Conservation (phyloP, 35 echinoderm and acorn worm species). For the Amphiura filiformis region DNA sequence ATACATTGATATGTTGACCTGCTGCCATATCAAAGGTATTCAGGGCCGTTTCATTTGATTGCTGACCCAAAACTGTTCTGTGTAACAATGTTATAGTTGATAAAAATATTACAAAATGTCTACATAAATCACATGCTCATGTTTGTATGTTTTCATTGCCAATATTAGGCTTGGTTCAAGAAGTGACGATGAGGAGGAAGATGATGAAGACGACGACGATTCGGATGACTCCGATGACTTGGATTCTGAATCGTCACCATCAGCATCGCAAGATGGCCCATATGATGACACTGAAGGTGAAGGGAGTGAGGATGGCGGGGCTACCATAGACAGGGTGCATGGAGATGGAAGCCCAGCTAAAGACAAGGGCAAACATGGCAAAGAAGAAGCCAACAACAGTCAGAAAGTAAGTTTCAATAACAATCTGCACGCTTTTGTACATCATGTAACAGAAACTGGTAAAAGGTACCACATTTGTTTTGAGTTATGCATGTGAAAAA, state of each 20-base stretch:
- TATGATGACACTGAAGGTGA: conserved; percentile 58
- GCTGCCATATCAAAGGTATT: no score
- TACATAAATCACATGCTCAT: no score
- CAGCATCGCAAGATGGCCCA: conserved; percentile 70
- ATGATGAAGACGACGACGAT: conserved; percentile 61
- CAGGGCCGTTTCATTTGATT: no score
- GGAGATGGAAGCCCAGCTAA: conserved; percentile 33
- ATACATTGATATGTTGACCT: no score
- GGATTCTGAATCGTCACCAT: conserved; percentile 73
- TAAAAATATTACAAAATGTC: no score
- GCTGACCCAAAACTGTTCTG: no score
- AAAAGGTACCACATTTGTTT: no score
- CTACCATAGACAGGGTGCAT: conserved; percentile 7
- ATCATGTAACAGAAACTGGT: no score
- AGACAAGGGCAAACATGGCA: not conserved
- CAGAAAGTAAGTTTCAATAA: conserved; percentile 28
- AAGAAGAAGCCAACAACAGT: conserved; percentile 13
- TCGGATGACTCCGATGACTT: conserved; percentile 94
- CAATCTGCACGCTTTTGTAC: no score
- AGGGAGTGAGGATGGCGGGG: conserved; percentile 15
- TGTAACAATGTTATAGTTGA: no score
- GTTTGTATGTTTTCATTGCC: no score
- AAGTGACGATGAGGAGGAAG: conserved; percentile 81
- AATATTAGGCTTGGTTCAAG: conserved; percentile 24
- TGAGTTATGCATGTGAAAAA: no score